Conservation (phyloP, 2,113 vertebrate species). For the Dicrurus megarhynchus region DNA sequence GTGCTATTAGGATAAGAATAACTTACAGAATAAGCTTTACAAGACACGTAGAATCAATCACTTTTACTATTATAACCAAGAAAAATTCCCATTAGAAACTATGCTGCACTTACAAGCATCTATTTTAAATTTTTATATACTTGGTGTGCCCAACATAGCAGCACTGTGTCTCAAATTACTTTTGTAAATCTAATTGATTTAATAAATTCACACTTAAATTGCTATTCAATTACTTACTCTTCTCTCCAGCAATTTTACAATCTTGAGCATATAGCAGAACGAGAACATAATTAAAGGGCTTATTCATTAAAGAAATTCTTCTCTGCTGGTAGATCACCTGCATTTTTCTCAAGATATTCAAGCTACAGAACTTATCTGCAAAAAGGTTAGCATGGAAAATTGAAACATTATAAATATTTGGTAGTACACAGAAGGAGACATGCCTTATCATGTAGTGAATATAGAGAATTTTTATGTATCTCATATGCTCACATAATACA, state of each 20-base stretch:
- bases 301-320: constrained; percentile 32
- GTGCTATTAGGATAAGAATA: constrained; percentile 55
- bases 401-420: neutral
- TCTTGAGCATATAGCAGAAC: constrained; percentile 42
- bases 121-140: constrained; percentile 62
- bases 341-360: neutral
- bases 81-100: constrained; percentile 49
- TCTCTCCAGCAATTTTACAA: constrained; percentile 58
- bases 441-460: neutral
- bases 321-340: neutral
- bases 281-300: constrained; percentile 44
- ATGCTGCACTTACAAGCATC: constrained; percentile 27
- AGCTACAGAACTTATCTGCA: neutral
- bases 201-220: constrained; percentile 60
- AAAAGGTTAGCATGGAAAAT: neutral
- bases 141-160: neutral
- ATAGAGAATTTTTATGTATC: neutral
- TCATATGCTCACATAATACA: neutral
- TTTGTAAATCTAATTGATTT: constrained; percentile 59
- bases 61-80: constrained; percentile 44
- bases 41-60: constrained; percentile 47
- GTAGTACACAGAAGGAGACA: neutral
- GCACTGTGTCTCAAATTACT: constrained; percentile 36
- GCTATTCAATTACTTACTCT: constrained; percentile 54
- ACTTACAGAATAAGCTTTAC: constrained; percentile 36